phyloP scores from a whole-genome alignment of 1,140 invertebrate species.

The Drosophila arawakana region DNA sequence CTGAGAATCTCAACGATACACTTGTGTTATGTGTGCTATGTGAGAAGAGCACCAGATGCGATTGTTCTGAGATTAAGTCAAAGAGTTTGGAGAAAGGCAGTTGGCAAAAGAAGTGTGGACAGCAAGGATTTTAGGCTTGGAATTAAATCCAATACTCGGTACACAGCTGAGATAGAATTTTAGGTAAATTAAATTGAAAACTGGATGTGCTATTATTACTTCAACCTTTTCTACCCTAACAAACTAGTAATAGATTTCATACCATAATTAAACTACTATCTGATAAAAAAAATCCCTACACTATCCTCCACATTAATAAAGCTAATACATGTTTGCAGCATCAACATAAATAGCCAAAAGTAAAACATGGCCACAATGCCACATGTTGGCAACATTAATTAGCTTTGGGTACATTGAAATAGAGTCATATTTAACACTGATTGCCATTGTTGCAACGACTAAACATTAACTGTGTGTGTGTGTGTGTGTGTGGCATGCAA shows the following conservation, averaged over 20 bases:
- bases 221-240: too few relatives aligned
- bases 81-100: slow-evolving; percentile 13
- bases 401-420: slow-evolving; percentile 44
- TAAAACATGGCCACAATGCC: slow-evolving; percentile 10
- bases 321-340: background rate
- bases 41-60: slow-evolving; percentile 46
- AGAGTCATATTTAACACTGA: slow-evolving; percentile 56
- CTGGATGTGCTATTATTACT: too few relatives aligned
- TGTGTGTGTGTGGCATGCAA: slow-evolving; percentile 10
- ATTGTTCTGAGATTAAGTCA: slow-evolving; percentile 38
- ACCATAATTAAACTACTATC: too few relatives aligned
- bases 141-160: slow-evolving; percentile 4
- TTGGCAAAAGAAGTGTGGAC: background rate
- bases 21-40: slow-evolving; percentile 21
- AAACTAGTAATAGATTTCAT: too few relatives aligned
- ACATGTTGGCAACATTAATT: slow-evolving; percentile 46
- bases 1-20: slow-evolving; percentile 61
- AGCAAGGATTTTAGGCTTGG: background rate
- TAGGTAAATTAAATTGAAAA: slow-evolving; percentile 1
- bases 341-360: slow-evolving; percentile 13
- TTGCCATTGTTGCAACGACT: slow-evolving; percentile 49
- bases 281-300: background rate
- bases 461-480: background rate
- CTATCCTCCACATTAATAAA: background rate
- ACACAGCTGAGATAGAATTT: slow-evolving; percentile 4